These are phyloP conservation scores for Chrysina gloriosa DNA, from an alignment of 2,888 invertebrate genomes.

Conservation along the genomic window DNA sequence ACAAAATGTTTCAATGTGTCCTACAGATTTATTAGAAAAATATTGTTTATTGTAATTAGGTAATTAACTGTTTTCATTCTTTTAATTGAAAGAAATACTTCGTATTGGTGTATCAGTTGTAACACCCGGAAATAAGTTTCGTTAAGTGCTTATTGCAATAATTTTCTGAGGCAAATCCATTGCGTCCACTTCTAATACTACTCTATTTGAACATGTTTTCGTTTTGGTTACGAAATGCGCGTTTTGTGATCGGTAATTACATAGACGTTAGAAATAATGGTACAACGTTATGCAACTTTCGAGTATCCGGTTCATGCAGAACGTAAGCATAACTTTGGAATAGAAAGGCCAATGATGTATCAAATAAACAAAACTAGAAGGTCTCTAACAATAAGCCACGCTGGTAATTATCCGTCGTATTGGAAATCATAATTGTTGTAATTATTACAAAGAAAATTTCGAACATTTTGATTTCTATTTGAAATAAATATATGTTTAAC, in stretches of 20 bases:
- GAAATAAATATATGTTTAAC: too few species aligned
- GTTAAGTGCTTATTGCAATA: too few species aligned
- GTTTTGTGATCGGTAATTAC: not conserved
- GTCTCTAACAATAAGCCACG: not conserved
- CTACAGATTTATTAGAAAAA: too few species aligned
- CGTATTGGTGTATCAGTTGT: too few species aligned
- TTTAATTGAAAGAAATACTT: too few species aligned
- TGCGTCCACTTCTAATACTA: not conserved
- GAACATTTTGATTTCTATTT: too few species aligned
- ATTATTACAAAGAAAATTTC: too few species aligned
- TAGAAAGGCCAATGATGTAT: conserved; percentile 10
- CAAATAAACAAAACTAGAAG: not conserved
- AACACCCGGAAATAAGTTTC: too few species aligned
- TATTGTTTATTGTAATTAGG: too few species aligned
- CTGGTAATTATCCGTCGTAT: not conserved
- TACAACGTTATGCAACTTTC: not conserved
- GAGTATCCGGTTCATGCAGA: conserved; percentile 2
- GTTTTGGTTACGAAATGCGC: not conserved
- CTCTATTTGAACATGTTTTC: not conserved
- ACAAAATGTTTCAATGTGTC: too few species aligned
- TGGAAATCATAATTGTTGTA: not conserved
- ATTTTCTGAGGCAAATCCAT: not conserved
- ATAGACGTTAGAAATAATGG: not conserved
- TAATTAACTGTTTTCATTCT: too few species aligned
- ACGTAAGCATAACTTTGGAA: not conserved